Conservation (phyloP, 2,797 vertebrate genomes). For the Lacerta bilineata region DNA sequence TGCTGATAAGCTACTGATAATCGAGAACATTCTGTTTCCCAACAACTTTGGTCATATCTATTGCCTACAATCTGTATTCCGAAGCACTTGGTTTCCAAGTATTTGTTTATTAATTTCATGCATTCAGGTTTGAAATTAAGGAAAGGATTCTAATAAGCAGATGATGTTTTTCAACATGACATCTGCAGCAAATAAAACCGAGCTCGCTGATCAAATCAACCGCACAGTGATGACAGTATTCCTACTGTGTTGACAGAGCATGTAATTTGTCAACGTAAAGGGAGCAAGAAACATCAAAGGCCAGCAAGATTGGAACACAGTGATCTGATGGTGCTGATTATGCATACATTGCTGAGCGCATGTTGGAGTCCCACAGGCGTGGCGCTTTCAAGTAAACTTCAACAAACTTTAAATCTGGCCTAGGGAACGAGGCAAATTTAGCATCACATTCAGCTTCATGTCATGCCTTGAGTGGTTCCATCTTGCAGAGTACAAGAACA, state of each 20-base stretch:
- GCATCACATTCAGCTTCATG: not conserved
- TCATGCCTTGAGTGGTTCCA: not conserved
- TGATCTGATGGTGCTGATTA: not conserved
- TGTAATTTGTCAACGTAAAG: not conserved
- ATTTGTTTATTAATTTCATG: not conserved
- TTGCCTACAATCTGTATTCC: not conserved
- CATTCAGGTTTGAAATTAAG: not conserved
- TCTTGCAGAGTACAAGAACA: no score
- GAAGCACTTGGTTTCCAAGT: not conserved
- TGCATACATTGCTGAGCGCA: not conserved
- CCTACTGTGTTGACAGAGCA: not conserved
- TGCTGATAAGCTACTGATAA: not conserved
- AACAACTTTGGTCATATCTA: not conserved
- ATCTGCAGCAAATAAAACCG: not conserved
- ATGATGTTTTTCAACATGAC: not conserved
- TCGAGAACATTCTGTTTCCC: not conserved
- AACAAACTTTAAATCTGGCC: not conserved
- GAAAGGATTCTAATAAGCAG: not conserved
- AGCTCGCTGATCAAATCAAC: not conserved
- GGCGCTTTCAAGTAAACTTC: not conserved
- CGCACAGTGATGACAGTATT: not conserved
- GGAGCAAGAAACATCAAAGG: not conserved
- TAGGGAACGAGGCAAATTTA: not conserved
- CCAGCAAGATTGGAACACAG: not conserved
- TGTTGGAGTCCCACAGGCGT: not conserved